Percentiles rank a stretch among this genome's conserved stretches.
Conservation (phyloP, 2,797 vertebrate genomes). For the Harpagifer antarcticus region DNA sequence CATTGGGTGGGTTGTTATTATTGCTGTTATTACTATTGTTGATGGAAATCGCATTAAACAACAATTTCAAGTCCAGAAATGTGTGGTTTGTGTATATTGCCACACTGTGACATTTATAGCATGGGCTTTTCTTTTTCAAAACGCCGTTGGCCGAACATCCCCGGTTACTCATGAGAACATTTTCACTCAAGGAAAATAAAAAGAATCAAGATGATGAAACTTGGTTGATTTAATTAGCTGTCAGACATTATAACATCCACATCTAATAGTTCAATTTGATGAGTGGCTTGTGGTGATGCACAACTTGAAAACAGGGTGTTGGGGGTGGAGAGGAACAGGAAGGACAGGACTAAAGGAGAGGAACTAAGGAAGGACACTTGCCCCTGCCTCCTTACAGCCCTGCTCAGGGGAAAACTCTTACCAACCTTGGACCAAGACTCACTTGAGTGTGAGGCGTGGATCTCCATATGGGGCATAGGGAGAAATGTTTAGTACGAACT, state of each 20-base stretch:
- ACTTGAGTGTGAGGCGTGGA: slow-evolving; percentile 99
- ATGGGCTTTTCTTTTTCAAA: slow-evolving; percentile 35
- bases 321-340: slow-evolving; percentile 12
- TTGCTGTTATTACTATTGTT: slow-evolving; percentile 50
- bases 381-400: slow-evolving; percentile 84
- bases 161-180: slow-evolving; percentile 33
- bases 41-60: slow-evolving; percentile 47
- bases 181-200: slow-evolving; percentile 27
- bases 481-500: slow-evolving; percentile 99
- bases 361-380: slow-evolving; percentile 19
- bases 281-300: slow-evolving; percentile 33
- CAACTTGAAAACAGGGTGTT: slow-evolving; percentile 8
- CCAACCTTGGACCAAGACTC: slow-evolving; percentile 94
- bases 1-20: slow-evolving; percentile 57
- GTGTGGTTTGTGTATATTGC: slow-evolving; percentile 39
- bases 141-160: slow-evolving; percentile 35
- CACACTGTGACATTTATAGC: slow-evolving; percentile 49
- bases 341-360: slow-evolving; percentile 1
- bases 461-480: slow-evolving; percentile 99
- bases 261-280: slow-evolving; percentile 39
- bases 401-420: slow-evolving; percentile 85
- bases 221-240: slow-evolving; percentile 52
- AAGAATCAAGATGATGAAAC: slow-evolving; percentile 49
- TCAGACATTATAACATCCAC: slow-evolving; percentile 25
- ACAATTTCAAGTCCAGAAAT: slow-evolving; percentile 50